These are phyloP conservation scores for Eulemur macaco DNA, from an alignment of 2,113 vertebrate genomes.

Conservation along the genomic window DNA sequence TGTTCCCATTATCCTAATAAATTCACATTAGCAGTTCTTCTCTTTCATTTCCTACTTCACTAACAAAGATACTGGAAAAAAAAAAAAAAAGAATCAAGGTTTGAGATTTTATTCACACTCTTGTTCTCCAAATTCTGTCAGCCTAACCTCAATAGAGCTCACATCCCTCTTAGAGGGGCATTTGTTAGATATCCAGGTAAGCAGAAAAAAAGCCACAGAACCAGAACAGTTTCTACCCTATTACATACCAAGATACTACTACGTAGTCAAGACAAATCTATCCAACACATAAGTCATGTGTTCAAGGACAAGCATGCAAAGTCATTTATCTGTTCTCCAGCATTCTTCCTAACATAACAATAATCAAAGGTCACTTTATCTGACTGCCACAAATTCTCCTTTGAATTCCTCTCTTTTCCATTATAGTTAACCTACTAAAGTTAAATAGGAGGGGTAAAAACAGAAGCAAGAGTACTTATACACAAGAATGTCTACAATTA, in stretches of 20 bases:
- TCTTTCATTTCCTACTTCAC: slow-evolving; percentile 31
- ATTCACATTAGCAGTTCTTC: slow-evolving; percentile 19
- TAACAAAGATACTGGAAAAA: not conserved
- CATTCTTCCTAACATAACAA: not conserved
- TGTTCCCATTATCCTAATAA: slow-evolving; percentile 19
- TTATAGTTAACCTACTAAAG: not conserved
- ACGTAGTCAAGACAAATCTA: not conserved
- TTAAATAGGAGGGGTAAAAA: not conserved
- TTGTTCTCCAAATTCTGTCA: slow-evolving; percentile 3
- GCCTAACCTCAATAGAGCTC: not conserved
- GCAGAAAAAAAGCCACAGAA: not conserved
- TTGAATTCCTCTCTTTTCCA: not conserved
- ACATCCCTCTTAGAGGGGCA: not conserved
- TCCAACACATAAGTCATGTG: not conserved
- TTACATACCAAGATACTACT: not conserved
- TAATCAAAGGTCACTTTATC: not conserved
- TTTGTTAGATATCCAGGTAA: not conserved
- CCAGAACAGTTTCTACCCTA: not conserved
- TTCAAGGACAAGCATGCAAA: slow-evolving; percentile 43
- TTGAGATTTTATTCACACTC: not conserved
- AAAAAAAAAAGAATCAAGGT: not conserved
- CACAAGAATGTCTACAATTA: not conserved
- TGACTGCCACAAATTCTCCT: not conserved
- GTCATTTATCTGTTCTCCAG: not conserved
- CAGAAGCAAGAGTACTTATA: not conserved